Percentiles rank a stretch among this genome's conserved stretches.
Conservation (phyloP, 2,888 invertebrate species). For the Cartodere bifasciata region DNA sequence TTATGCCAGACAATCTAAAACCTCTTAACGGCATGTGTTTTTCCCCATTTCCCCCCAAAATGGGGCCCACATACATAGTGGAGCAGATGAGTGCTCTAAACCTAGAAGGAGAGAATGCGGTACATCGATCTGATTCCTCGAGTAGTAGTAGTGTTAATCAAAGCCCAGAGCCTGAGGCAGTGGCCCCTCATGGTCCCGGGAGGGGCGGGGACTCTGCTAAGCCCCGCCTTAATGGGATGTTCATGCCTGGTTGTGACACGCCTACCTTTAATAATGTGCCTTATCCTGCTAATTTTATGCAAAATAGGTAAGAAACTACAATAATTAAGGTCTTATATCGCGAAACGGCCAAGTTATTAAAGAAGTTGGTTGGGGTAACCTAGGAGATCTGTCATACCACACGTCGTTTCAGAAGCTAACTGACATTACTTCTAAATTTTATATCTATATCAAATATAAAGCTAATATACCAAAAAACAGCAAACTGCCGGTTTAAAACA, state of each 20-base stretch:
- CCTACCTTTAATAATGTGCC: slow-evolving; percentile 18
- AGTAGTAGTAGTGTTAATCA: slow-evolving; percentile 41
- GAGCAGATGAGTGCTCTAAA: slow-evolving; percentile 38
- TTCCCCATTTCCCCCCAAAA: slow-evolving; percentile 13
- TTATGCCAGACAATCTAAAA: slow-evolving; percentile 10
- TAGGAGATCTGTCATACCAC: no score
- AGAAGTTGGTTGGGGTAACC: no score
- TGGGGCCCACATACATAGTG: slow-evolving; percentile 29
- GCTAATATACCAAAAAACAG: no score
- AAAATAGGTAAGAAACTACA: background rate
- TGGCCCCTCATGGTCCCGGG: slow-evolving; percentile 28
- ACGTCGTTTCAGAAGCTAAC: no score
- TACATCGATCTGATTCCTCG: slow-evolving; percentile 40
- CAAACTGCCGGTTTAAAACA: no score
- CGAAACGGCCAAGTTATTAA: no score
- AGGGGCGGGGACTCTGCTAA: slow-evolving; percentile 29
- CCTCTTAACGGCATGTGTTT: slow-evolving; percentile 28
- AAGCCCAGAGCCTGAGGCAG: slow-evolving; percentile 46
- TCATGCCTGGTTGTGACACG: slow-evolving; percentile 34
- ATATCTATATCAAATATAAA: no score
- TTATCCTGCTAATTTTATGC: slow-evolving; percentile 6
- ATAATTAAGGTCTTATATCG: slow-evolving; percentile 1
- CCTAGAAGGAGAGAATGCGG: slow-evolving; percentile 37
- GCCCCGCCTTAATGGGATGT: slow-evolving; percentile 24
- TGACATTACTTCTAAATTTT: no score